phyloP scores from a whole-genome alignment of 2,888 invertebrate genomes.

The Caenorhabditis sp. region DNA sequence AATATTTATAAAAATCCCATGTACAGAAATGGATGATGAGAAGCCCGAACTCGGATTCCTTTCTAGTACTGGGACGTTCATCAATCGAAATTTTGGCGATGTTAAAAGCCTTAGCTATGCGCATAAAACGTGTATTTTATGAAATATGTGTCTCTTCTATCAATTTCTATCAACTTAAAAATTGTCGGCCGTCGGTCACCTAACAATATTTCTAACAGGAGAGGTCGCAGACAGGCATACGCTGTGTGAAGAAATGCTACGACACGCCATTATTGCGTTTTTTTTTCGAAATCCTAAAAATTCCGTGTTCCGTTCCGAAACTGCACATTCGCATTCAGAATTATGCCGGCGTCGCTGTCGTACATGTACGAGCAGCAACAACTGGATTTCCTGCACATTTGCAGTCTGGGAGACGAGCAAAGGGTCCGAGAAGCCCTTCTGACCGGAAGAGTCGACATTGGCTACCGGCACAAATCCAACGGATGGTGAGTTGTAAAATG shows the following conservation, averaged over 20 bases:
- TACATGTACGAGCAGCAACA: constrained; percentile 49
- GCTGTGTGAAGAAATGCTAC: background rate
- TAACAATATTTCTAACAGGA: constrained; percentile 5
- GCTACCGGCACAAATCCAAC: constrained; percentile 61
- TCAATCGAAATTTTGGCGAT: constrained; percentile 17
- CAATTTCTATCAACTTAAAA: background rate
- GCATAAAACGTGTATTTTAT: constrained; percentile 60
- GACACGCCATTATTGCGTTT: constrained; percentile 16
- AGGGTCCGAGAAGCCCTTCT: constrained; percentile 55
- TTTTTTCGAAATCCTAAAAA: constrained; percentile 7
- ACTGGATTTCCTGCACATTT: constrained; percentile 61
- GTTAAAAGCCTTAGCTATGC: constrained; percentile 40
- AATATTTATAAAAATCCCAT: constrained; percentile 1
- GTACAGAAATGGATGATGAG: constrained; percentile 14
- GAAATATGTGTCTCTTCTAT: constrained; percentile 2
- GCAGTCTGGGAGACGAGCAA: constrained; percentile 59
- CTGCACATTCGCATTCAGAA: background rate
- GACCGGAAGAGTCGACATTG: constrained; percentile 58
- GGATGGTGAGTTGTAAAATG: constrained; percentile 60
- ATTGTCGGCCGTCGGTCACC: constrained; percentile 23
- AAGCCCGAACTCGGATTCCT: constrained; percentile 47
- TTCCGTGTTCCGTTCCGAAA: background rate
- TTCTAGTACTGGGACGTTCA: background rate
- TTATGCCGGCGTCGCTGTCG: background rate
- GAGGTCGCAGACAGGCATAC: constrained; percentile 28